phyloP scores from a whole-genome alignment of 2,888 invertebrate genomes.

The Mesochorus sp. region DNA sequence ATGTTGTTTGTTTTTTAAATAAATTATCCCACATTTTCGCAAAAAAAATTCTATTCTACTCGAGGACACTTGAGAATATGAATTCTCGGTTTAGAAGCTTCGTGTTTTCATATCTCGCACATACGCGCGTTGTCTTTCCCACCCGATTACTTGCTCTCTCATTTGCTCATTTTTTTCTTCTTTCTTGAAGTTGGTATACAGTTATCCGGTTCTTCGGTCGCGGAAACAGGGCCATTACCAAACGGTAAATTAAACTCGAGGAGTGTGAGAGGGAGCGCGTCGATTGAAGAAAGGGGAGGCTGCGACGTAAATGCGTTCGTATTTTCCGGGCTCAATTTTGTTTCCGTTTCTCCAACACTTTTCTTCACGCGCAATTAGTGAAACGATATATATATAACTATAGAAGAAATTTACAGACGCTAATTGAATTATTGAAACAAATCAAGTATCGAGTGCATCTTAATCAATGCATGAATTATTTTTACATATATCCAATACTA shows the following conservation, averaged over 20 bases:
- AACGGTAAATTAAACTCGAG: slow-evolving; percentile 69
- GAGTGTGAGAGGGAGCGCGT: slow-evolving; percentile 60
- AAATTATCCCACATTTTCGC: neutral
- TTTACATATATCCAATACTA: no score
- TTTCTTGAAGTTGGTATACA: slow-evolving; percentile 44
- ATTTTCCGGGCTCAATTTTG: slow-evolving; percentile 22
- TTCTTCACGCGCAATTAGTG: neutral
- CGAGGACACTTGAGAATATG: neutral
- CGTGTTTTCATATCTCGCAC: slow-evolving; percentile 39
- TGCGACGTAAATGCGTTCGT: slow-evolving; percentile 40
- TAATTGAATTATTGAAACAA: no score
- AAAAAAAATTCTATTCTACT: neutral
- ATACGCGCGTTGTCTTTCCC: slow-evolving; percentile 29
- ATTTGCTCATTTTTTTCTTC: slow-evolving; percentile 25
- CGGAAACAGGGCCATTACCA: slow-evolving; percentile 71
- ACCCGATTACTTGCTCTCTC: slow-evolving; percentile 43
- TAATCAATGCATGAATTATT: no score
- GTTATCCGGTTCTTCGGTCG: slow-evolving; percentile 59
- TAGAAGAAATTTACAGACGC: no score
- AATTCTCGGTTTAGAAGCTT: slow-evolving; percentile 17
- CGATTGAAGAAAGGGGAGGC: slow-evolving; percentile 63
- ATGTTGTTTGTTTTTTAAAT: no score
- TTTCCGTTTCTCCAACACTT: neutral
- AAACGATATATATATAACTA: no score
- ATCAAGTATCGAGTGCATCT: no score